Conservation (phyloP, 2,113 vertebrate species). For the Chloropsis cyanopogon region DNA sequence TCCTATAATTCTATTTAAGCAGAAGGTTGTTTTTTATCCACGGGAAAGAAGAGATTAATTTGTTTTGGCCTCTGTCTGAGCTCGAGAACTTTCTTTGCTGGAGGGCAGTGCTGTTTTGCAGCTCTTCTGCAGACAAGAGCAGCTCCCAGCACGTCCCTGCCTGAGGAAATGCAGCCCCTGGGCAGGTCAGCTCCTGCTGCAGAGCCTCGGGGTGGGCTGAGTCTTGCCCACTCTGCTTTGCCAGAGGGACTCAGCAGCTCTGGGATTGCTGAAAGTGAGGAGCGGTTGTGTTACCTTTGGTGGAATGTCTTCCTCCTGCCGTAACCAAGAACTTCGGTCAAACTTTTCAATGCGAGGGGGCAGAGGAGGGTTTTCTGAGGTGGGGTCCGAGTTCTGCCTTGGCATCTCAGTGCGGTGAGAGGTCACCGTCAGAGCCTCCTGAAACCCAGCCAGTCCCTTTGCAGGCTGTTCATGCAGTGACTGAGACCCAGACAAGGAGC, state of each 20-base stretch:
- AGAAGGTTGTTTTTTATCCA: background rate
- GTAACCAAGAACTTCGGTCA: slow-evolving; percentile 96
- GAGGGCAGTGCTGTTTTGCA: background rate
- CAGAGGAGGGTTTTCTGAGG: slow-evolving; percentile 94
- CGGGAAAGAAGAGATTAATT: slow-evolving; percentile 11
- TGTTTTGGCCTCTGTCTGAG: background rate
- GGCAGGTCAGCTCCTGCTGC: rapidly evolving
- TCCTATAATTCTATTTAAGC: slow-evolving; percentile 45
- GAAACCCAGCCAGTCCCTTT: slow-evolving; percentile 92
- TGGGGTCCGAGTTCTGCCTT: slow-evolving; percentile 98
- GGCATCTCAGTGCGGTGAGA: slow-evolving; percentile 96
- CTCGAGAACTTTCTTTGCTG: slow-evolving; percentile 28
- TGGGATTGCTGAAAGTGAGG: slow-evolving; percentile 38
- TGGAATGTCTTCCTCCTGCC: slow-evolving; percentile 96
- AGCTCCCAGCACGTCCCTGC: background rate
- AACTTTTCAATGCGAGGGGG: slow-evolving; percentile 93
- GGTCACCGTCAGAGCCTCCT: slow-evolving; percentile 87
- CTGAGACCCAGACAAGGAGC: slow-evolving; percentile 93
- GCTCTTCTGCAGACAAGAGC: background rate
- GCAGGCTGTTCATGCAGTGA: slow-evolving; percentile 93
- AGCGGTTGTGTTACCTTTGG: slow-evolving; percentile 85
- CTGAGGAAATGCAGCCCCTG: background rate
- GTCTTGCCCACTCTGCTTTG: background rate
- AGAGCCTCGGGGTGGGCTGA: background rate
- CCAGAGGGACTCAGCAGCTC: background rate